Base-by-base conservation (phyloP, 2,113 vertebrate species). In the Pterocles burchelli region DNA sequence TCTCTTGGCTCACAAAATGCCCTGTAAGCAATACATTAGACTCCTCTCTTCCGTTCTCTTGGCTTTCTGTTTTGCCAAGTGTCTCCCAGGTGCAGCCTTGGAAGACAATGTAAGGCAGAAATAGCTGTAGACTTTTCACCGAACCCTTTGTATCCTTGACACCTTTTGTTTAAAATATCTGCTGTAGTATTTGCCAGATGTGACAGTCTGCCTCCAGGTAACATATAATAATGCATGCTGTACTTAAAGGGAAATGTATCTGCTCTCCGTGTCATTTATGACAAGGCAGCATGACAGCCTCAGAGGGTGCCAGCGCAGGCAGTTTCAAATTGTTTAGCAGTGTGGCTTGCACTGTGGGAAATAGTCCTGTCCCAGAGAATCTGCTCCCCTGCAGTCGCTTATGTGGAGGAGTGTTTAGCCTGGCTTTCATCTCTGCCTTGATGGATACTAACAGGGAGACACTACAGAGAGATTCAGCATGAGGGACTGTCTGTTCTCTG, bases 221-320 rank as follows among this genome's bases (percentile, higher is more conserved):
- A 61, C 24, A 6, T 2, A 25, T 2, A 25, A 6, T 6, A 54
- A 33, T 4, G 9, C 0, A 0, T 81, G 45, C 46, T 84, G 17
- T 41, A 12, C 25, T 67, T 34, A 10, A 28, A 80, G 55, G 26
- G 45, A 41, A 20, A 22, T 29, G 18, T 34, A 3, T n/a, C 62
- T 46, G 24, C 36, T 66, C 31, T 29, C 29, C 3, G 4, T 48
- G 48, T 65, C n/a, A 7, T 22, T 34, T 28, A 7, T 13, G 48
- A 26, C 7, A 20, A 49, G 22, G 9, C 28, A 48, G 49, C 9
- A 20, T 3, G 36, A 41, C 4, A 79, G 28, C 28, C 54, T 31
- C 67, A 12, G 13, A 1, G 1, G 63, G 45, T 57, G 51, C 57
- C 49, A 4, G 34, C n/a, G 62, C 62, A 55, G 36, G 87, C n/a